Evolutionary conservation across 2,113 vertebrate genomes (phyloP).

Genomic region (Hipposideros armiger): DNA sequence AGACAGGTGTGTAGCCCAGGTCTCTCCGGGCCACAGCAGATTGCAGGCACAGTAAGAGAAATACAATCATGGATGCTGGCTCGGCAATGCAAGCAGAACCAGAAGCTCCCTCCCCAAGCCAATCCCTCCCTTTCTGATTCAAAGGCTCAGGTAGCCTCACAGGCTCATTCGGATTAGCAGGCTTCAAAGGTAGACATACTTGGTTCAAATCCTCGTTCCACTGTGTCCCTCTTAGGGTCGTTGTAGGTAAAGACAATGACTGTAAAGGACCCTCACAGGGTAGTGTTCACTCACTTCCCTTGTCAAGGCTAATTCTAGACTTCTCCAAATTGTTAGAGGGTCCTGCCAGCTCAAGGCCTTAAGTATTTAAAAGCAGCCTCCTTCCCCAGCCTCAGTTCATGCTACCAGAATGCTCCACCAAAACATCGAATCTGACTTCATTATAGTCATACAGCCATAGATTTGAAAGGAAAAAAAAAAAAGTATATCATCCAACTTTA

Average conservation of each 20-base stretch:
- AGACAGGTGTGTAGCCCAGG: accelerated
- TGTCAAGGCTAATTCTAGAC: neutral
- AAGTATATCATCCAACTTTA: neutral
- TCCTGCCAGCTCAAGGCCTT: neutral
- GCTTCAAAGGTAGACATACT: neutral
- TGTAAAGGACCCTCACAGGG: neutral
- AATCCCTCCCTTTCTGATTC: neutral
- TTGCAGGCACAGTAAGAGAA: neutral
- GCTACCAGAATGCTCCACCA: neutral
- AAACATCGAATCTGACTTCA: neutral
- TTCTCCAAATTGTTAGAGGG: neutral
- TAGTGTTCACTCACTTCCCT: neutral
- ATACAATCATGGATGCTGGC: neutral
- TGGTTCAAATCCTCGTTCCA: neutral
- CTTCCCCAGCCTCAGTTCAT: neutral
- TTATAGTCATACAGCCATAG: neutral
- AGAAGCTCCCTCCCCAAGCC: neutral
- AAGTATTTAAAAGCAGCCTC: neutral
- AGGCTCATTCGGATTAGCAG: no score
- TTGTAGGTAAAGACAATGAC: neutral
- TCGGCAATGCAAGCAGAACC: neutral
- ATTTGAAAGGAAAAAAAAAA: neutral
- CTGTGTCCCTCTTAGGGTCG: neutral
- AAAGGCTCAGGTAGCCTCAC: neutral
- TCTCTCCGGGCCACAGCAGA: neutral